These are phyloP conservation scores for Cryptophagus acutangulus DNA, from an alignment of 2,888 invertebrate species.

Conservation along the genomic window DNA sequence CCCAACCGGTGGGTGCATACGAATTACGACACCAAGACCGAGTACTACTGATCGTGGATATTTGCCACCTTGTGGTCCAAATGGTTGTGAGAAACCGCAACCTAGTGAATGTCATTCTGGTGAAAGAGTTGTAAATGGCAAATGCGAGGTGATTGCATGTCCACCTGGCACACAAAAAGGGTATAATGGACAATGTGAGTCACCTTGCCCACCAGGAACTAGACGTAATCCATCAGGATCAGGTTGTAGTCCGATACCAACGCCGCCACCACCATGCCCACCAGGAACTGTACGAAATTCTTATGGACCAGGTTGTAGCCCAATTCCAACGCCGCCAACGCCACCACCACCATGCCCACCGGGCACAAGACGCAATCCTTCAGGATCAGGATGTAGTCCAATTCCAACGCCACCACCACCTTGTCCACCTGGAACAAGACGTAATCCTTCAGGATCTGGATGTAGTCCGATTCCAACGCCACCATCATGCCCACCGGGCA, in stretches of 20 bases:
- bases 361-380: too few relatives aligned
- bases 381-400: too few relatives aligned
- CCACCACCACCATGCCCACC: too few relatives aligned
- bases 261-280: conserved; percentile 12
- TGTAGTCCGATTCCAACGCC: background rate
- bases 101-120: too few relatives aligned
- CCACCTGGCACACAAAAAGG: too few relatives aligned
- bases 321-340: conserved; percentile 11
- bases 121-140: too few relatives aligned
- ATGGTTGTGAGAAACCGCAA: too few relatives aligned
- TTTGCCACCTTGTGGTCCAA: too few relatives aligned
- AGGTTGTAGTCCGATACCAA: conserved; percentile 7
- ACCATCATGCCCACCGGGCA: background rate
- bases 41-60: too few relatives aligned
- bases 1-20: conserved; percentile 19
- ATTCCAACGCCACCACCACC: conserved; percentile 7
- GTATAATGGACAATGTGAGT: conserved; percentile 8
- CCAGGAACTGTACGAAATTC: conserved; percentile 20
- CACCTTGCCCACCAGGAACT: conserved; percentile 6
- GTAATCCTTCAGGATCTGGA: background rate
- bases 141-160: too few relatives aligned
- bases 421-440: background rate
- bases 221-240: too few relatives aligned
- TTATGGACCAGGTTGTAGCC: too few relatives aligned
- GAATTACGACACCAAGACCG: conserved; percentile 11